Conservation (phyloP, 2,797 vertebrate genomes). For the Brotogeris chrysoptera region DNA sequence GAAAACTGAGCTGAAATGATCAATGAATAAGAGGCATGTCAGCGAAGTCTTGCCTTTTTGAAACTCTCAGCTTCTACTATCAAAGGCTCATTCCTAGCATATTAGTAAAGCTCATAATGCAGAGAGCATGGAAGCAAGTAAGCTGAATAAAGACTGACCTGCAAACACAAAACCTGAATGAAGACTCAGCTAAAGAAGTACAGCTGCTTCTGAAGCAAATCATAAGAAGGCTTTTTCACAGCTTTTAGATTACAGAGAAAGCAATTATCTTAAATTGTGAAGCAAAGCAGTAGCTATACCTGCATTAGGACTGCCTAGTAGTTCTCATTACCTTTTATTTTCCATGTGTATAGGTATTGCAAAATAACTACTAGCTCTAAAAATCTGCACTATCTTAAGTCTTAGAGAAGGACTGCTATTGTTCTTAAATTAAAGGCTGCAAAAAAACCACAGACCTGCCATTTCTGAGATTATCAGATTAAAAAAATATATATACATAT, state of each 20-base stretch:
- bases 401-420: background rate
- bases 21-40: background rate
- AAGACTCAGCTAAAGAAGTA: background rate
- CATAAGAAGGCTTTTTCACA: background rate
- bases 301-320: background rate
- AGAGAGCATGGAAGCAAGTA: background rate
- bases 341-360: background rate
- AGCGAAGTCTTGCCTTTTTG: background rate
- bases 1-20: background rate
- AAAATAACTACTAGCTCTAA: background rate
- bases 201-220: background rate
- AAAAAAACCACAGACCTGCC: background rate
- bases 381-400: background rate
- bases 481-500: background rate
- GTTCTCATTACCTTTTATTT: background rate
- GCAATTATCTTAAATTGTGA: background rate
- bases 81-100: background rate
- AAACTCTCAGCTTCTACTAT: background rate
- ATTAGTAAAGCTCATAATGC: background rate
- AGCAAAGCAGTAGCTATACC: background rate
- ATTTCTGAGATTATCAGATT: background rate
- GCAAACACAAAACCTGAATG: background rate
- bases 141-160: background rate
- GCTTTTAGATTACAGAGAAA: background rate
- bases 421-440: background rate